Evolutionary conservation across 2,888 invertebrate species (phyloP).

Genomic region (Agonopterix subpropinquella): DNA sequence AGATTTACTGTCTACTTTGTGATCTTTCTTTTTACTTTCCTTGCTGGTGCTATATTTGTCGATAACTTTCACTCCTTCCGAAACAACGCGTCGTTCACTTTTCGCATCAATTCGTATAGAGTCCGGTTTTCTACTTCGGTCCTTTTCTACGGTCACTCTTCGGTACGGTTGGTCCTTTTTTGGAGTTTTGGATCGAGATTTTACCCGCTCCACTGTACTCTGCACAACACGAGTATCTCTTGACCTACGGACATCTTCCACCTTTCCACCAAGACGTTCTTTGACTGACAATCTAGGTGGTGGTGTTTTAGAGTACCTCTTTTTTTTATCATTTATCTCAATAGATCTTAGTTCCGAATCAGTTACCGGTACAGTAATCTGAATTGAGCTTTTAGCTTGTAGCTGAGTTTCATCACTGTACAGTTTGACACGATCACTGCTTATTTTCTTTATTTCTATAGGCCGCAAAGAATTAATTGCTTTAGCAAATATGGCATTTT

Average conservation of each 20-base stretch:
- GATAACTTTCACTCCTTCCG: conserved; percentile 34
- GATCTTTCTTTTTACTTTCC: conserved; percentile 35
- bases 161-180: conserved; percentile 64
- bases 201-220: conserved; percentile 72
- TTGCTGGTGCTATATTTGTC: conserved; percentile 33
- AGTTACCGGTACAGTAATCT: conserved; percentile 71
- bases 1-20: conserved; percentile 37
- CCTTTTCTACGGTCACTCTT: conserved; percentile 67
- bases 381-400: conserved; percentile 60
- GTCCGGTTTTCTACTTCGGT: conserved; percentile 57
- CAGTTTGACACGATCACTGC: conserved; percentile 80
- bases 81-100: conserved; percentile 36
- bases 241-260: conserved; percentile 75
- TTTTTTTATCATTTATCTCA: conserved; percentile 64
- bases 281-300: conserved; percentile 84
- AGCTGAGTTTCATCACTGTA: conserved; percentile 70
- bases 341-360: conserved; percentile 61
- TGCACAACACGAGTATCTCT: conserved; percentile 73
- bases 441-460: conserved; percentile 84
- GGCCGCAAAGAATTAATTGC: conserved; percentile 88
- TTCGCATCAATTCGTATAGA: conserved; percentile 34
- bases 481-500: conserved; percentile 94
- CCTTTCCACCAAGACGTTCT: conserved; percentile 86
- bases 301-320: conserved; percentile 64
- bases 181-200: conserved; percentile 70